These are phyloP conservation scores for Julus scandinavius DNA, from an alignment of 2,888 invertebrate genomes.

Conservation along the genomic window DNA sequence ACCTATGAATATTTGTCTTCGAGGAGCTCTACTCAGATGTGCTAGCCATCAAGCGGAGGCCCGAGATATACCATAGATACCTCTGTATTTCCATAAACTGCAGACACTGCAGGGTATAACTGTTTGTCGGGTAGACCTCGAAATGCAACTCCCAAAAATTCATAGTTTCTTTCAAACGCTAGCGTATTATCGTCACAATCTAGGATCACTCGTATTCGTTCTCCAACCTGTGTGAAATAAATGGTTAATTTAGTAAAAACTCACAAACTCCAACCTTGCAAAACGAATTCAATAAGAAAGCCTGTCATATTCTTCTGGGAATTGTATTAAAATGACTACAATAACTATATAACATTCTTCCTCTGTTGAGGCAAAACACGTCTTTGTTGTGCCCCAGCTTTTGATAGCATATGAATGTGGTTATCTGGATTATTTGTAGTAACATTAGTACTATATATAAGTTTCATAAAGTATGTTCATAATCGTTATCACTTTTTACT, in stretches of 20 bases:
- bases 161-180: slow-evolving; percentile 97
- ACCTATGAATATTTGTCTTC: slow-evolving; percentile 17
- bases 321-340: too few species aligned
- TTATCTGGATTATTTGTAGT: too few species aligned
- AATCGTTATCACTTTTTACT: too few species aligned
- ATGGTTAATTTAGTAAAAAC: not conserved
- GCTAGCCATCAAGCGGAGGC: slow-evolving; percentile 91
- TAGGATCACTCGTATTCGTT: slow-evolving; percentile 94
- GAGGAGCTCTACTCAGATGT: not conserved
- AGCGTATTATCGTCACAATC: slow-evolving; percentile 97
- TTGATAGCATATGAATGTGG: too few species aligned
- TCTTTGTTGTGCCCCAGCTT: too few species aligned
- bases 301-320: too few species aligned
- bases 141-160: slow-evolving; percentile 98
- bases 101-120: slow-evolving; percentile 95
- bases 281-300: too few species aligned
- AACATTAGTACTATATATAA: too few species aligned
- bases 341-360: too few species aligned
- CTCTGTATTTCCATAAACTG: slow-evolving; percentile 99
- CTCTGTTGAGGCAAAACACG: too few species aligned
- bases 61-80: slow-evolving; percentile 99
- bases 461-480: too few species aligned
- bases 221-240: slow-evolving; percentile 81
- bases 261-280: too few species aligned
- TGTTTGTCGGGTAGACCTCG: slow-evolving; percentile 92